Percentiles rank a stretch among this genome's conserved stretches.
Evolutionary conservation across 1,140 invertebrate genomes (phyloP).

Genomic region (Drosophila rufa): DNA sequence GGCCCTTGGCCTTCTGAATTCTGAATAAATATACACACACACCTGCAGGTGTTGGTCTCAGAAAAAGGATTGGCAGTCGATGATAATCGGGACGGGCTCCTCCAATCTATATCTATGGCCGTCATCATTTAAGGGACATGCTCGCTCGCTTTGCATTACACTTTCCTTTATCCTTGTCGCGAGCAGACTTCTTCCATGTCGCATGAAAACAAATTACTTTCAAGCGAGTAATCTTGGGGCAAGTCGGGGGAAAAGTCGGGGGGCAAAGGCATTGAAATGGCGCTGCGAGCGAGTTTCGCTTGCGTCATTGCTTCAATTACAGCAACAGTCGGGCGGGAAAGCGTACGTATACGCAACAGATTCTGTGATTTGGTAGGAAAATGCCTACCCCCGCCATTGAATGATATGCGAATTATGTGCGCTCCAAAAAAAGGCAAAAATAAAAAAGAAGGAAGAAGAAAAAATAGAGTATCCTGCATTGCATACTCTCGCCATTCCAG

Average conservation of each 20-base stretch:
- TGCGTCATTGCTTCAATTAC: constrained; percentile 79
- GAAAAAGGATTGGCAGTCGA: constrained; percentile 28
- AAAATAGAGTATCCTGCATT: constrained; percentile 21
- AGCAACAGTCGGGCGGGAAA: constrained; percentile 32
- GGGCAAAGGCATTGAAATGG: constrained; percentile 29
- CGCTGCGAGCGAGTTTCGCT: constrained; percentile 45
- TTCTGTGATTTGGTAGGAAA: constrained; percentile 10
- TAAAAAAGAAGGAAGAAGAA: background rate
- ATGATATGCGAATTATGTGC: constrained; percentile 56
- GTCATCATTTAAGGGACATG: constrained; percentile 30
- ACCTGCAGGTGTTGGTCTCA: background rate
- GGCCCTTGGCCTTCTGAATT: constrained; percentile 5
- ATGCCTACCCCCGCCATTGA: too few relatives aligned
- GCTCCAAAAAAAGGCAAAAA: constrained; percentile 48
- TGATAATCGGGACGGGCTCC: constrained; percentile 30
- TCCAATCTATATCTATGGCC: constrained; percentile 31
- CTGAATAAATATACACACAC: background rate
- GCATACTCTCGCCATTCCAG: constrained; percentile 8
- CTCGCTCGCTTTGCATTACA: constrained; percentile 6
- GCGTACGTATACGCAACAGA: constrained; percentile 26
- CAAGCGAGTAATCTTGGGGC: constrained; percentile 58
- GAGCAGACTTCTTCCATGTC: constrained; percentile 41
- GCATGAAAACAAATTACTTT: constrained; percentile 74
- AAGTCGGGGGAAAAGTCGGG: background rate
- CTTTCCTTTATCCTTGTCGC: constrained; percentile 34